Base-by-base conservation (phyloP, 2,113 vertebrate species). In the Carassius carassius region DNA sequence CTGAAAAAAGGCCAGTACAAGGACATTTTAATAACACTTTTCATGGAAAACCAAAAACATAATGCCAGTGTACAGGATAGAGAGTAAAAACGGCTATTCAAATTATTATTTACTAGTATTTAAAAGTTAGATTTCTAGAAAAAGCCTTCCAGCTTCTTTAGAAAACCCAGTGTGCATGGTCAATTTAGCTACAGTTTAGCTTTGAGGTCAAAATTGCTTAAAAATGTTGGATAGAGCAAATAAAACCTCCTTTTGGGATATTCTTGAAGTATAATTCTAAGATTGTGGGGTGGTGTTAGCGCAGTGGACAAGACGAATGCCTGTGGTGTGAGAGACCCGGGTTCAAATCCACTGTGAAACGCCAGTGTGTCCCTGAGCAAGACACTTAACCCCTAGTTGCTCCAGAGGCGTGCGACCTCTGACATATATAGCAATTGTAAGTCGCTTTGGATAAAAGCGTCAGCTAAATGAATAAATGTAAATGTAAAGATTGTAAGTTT, bases 1-100 rank as follows among this genome's bases (percentile, higher is more conserved):
- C 98, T 99, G 92, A 4, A 47, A 82, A 16, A 81, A 17, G 84
- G 35, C 19, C 54, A 19, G 41, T 54, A 0, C 47, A 23, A 32
- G 37, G 5, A 85, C 5, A 35, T 49, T 83, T 10, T 10, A 78
- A 41, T 16, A 1, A 58, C 17, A 16, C 65, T 19, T 9, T 25
- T 23, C n/a, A 74, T 9, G 23, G 21, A 49, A 1, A 75, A n/a
- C 11, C 12, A 16, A 16, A 7, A n/a, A 25, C 44, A 47, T 11
- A 25, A 70, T 21, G 8, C 11, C 67, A 70, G 25, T 29, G 29
- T 11, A 69, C 17, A 1, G 32, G 16, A 17, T 67, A 19, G 4
- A 58, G 21, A n/a, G 19, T 58, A 58, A 58, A 58, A 58, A 58
- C 0, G 7, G 9, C 3, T 1, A 60, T 58, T 58, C 21, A 21